phyloP scores from a whole-genome alignment of 2,113 vertebrate genomes.

The Sturnus vulgaris region DNA sequence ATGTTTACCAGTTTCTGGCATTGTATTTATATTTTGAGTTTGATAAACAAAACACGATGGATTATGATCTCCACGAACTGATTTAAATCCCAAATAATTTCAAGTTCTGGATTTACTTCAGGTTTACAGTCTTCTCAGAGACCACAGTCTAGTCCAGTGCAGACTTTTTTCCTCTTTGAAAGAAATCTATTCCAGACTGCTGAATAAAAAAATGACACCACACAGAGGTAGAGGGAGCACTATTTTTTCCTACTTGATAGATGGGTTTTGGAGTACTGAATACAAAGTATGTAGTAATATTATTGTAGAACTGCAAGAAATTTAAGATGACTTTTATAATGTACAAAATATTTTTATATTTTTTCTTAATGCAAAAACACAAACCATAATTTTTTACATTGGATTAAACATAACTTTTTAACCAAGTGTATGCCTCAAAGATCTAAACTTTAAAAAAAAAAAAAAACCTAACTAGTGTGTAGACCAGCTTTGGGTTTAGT shows the following conservation, averaged over 20 bases:
- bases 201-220: neutral
- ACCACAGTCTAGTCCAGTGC: neutral
- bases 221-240: neutral
- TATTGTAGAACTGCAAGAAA: conserved; percentile 52
- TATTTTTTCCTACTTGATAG: conserved; percentile 35
- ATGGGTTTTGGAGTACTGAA: conserved; percentile 52
- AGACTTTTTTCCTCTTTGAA: neutral
- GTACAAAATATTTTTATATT: conserved; percentile 76
- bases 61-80: neutral
- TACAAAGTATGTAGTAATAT: conserved; percentile 32
- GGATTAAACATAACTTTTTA: conserved; percentile 66
- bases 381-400: conserved; percentile 59
- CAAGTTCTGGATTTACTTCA: neutral
- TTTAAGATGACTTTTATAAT: conserved; percentile 61
- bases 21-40: neutral
- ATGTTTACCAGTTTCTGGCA: neutral
- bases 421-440: conserved; percentile 51
- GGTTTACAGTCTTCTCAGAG: neutral
- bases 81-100: neutral
- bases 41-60: neutral
- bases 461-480: neutral
- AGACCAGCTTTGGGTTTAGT: neutral
- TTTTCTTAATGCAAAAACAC: conserved; percentile 51
- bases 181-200: neutral
- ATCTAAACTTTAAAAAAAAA: neutral